phyloP scores from a whole-genome alignment of 2,113 vertebrate genomes.

The Pantherophis guttatus region DNA sequence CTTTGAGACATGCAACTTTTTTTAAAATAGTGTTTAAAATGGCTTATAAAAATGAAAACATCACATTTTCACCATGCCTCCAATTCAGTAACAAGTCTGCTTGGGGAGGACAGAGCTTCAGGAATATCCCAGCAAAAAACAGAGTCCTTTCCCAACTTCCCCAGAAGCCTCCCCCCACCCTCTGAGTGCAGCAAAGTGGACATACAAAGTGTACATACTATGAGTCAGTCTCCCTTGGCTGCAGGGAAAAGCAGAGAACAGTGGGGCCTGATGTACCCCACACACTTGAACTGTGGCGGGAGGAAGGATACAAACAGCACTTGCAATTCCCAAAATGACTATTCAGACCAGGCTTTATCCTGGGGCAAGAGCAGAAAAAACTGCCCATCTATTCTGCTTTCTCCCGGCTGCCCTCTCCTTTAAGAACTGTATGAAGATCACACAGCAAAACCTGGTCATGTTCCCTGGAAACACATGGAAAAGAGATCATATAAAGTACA shows the following conservation, averaged over 20 bases:
- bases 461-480: neutral
- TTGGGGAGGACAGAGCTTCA: neutral
- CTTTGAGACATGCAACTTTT: neutral
- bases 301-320: conserved; percentile 26
- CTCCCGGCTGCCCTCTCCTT: neutral
- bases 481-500: neutral
- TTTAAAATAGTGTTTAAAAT: neutral
- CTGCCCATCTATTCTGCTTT: neutral
- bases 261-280: conserved; percentile 17
- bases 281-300: conserved; percentile 4
- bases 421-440: neutral
- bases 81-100: neutral
- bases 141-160: neutral
- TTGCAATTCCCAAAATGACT: conserved; percentile 9
- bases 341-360: neutral
- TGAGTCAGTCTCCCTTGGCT: conserved; percentile 4
- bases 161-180: neutral
- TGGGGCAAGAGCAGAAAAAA: neutral
- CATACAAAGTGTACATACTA: neutral
- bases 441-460: neutral
- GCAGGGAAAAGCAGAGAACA: conserved; percentile 21
- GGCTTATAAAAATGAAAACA: neutral
- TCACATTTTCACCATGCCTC: neutral
- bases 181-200: neutral
- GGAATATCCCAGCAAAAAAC: neutral